Evolutionary conservation across 1,140 invertebrate genomes (phyloP).

Genomic region (Rhopalosiphum maidis): DNA sequence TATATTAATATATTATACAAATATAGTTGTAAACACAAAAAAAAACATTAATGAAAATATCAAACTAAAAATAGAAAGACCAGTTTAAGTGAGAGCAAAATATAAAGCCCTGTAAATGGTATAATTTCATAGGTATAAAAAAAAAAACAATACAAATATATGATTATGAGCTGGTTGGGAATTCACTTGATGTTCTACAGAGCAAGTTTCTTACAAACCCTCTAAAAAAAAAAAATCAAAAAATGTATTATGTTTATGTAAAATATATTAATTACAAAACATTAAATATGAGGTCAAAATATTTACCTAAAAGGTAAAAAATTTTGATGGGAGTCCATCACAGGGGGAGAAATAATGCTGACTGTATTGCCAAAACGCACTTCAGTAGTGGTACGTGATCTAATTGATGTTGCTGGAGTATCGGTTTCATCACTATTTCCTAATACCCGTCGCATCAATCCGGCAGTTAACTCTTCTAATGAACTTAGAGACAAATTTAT

Average conservation of each 20-base stretch:
- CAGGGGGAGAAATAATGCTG: conserved; percentile 43
- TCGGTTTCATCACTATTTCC: conserved; percentile 44
- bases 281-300: neutral
- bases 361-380: conserved; percentile 50
- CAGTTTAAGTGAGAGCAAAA: conserved; percentile 43
- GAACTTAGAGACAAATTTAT: conserved; percentile 65
- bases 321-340: conserved; percentile 30
- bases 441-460: conserved; percentile 63
- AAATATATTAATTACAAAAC: neutral
- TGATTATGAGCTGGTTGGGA: conserved; percentile 41
- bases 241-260: no score
- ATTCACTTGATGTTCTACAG: conserved; percentile 46
- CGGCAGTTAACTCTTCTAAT: conserved; percentile 65
- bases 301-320: conserved; percentile 49
- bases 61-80: conserved; percentile 38
- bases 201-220: conserved; percentile 52
- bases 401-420: neutral
- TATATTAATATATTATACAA: neutral
- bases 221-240: conserved; percentile 30
- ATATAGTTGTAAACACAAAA: conserved; percentile 30
- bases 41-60: conserved; percentile 42
- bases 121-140: conserved; percentile 8
- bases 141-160: neutral
- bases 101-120: neutral
- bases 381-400: conserved; percentile 29